Conservation (phyloP, 1,140 invertebrate genomes). For the Pissodes strobi region DNA sequence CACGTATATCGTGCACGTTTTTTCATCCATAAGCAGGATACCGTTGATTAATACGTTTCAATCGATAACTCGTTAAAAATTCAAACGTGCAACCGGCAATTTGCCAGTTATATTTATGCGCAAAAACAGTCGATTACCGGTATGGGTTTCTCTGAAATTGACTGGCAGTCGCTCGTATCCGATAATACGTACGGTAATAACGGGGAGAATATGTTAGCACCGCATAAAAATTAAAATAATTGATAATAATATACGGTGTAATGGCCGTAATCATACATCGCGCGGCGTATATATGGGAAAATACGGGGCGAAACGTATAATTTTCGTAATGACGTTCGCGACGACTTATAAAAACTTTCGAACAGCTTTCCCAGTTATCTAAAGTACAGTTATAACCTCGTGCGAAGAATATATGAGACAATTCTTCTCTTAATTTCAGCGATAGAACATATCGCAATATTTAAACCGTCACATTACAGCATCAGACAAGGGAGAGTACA, state of each 20-base stretch:
- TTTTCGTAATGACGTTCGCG: conserved; percentile 4
- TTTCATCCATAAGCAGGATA: too few relatives aligned
- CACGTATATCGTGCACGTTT: too few relatives aligned
- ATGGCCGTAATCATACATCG: neutral
- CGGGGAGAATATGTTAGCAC: neutral
- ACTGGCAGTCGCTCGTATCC: neutral
- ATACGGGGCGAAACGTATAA: neutral
- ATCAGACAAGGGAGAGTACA: too few relatives aligned
- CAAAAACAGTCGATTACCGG: conserved; percentile 1
- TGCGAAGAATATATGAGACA: too few relatives aligned
- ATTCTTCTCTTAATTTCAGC: too few relatives aligned
- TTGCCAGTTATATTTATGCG: neutral
- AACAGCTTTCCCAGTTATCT: neutral
- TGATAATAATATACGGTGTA: conserved; percentile 7
- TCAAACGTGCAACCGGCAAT: neutral
- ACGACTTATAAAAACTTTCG: too few relatives aligned
- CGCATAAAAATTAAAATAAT: conserved; percentile 13
- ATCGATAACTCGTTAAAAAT: too few relatives aligned
- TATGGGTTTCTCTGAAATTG: conserved; percentile 8
- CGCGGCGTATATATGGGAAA: neutral
- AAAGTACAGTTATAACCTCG: too few relatives aligned
- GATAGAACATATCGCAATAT: too few relatives aligned
- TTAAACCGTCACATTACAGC: too few relatives aligned
- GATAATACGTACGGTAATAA: neutral
- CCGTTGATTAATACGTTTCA: neutral